These are phyloP conservation scores for Busseola fusca DNA, from an alignment of 2,888 invertebrate genomes.

Conservation along the genomic window DNA sequence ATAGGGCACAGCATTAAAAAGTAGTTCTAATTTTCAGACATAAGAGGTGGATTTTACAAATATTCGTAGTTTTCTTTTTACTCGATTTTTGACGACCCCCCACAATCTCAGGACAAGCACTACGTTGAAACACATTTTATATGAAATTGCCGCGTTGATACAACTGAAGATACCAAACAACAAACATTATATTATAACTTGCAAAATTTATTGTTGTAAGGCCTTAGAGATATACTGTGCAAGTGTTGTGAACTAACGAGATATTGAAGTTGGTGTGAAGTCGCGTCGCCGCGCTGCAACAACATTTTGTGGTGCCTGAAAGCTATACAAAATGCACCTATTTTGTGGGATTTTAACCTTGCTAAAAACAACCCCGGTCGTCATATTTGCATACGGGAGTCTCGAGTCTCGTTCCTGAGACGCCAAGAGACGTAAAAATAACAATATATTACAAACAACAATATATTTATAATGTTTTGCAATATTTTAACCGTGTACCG, in stretches of 20 bases:
- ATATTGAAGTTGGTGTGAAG: slow-evolving; percentile 6
- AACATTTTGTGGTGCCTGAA: not conserved
- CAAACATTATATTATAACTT: not conserved
- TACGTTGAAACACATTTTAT: not conserved
- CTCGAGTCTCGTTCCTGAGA: not conserved
- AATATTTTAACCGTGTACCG: not conserved
- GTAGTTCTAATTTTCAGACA: not conserved
- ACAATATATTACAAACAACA: not conserved
- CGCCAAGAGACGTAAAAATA: not conserved
- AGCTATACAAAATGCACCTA: not conserved
- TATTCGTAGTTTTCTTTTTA: slow-evolving; percentile 1
- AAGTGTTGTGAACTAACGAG: slow-evolving; percentile 19
- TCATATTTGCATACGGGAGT: not conserved
- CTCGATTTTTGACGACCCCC: not conserved
- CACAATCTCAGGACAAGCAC: not conserved
- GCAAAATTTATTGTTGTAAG: not conserved
- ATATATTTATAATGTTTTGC: not conserved
- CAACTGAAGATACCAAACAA: not conserved
- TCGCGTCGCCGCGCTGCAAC: not conserved
- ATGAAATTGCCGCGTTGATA: not conserved
- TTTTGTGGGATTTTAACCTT: not conserved
- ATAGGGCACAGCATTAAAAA: not conserved
- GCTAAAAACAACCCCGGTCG: too few relatives aligned
- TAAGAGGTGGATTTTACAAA: not conserved
- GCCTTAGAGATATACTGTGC: too few relatives aligned